phyloP scores from a whole-genome alignment of 2,888 invertebrate genomes.

The Aethes cnicana region DNA sequence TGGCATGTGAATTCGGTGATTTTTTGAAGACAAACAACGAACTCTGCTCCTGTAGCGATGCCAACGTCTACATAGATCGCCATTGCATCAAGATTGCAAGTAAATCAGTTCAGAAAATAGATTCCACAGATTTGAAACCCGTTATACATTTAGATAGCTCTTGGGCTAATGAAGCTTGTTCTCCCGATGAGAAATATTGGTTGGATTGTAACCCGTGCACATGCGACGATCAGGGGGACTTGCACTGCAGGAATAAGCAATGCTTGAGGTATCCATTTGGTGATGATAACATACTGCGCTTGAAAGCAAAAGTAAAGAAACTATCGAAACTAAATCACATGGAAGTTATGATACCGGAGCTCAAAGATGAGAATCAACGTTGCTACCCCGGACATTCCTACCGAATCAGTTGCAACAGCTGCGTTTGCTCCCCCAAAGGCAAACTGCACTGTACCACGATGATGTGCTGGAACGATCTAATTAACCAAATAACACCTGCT shows the following conservation, averaged over 20 bases:
- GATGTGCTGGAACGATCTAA: constrained; percentile 48
- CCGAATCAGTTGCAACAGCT: constrained; percentile 52
- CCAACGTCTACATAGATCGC: constrained; percentile 50
- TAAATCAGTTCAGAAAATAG: constrained; percentile 40
- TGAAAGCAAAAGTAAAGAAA: too few species aligned
- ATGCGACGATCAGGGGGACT: constrained; percentile 37
- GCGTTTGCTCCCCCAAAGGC: constrained; percentile 43
- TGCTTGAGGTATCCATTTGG: too few species aligned
- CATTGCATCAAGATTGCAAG: constrained; percentile 45
- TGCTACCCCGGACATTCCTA: constrained; percentile 52
- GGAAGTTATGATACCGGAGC: constrained; percentile 38
- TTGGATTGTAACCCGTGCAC: constrained; percentile 53
- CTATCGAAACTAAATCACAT: neutral
- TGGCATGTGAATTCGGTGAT: constrained; percentile 49
- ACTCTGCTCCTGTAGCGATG: constrained; percentile 54
- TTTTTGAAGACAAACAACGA: constrained; percentile 43
- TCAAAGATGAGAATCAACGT: constrained; percentile 33
- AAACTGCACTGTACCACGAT: constrained; percentile 49
- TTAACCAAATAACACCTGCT: constrained; percentile 34
- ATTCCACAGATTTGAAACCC: constrained; percentile 31
- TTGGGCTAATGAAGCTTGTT: constrained; percentile 31
- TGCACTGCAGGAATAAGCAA: constrained; percentile 41
- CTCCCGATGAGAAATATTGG: constrained; percentile 31
- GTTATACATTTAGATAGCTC: constrained; percentile 36
- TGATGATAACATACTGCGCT: too few species aligned